A percentile compares a stretch with the other conserved stretches of the same genome.
Conservation (phyloP, 1,140 invertebrate genomes). For the Ylistrum balloti region DNA sequence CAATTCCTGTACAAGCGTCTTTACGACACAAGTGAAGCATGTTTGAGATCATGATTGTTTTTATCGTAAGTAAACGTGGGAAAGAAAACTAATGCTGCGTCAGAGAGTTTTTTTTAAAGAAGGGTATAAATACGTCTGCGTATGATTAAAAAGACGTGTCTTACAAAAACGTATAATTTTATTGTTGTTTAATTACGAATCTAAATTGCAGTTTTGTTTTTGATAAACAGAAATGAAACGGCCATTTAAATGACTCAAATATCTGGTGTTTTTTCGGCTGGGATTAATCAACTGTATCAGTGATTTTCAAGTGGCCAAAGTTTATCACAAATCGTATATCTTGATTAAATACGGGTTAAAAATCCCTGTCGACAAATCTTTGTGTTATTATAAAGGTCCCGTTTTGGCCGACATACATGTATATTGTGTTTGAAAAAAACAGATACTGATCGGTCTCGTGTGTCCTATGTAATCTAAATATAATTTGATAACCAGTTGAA, state of each 20-base stretch:
- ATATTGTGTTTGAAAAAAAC: not conserved
- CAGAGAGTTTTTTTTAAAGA: not conserved
- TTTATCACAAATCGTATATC: not conserved
- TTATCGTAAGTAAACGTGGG: not conserved
- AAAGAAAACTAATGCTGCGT: not conserved
- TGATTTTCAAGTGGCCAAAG: not conserved
- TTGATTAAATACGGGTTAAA: constrained; percentile 11
- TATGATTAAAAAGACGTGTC: not conserved
- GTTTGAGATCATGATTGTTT: not conserved
- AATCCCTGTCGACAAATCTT: not conserved
- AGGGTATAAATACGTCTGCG: not conserved
- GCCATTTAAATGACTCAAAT: too few relatives aligned
- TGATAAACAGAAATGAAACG: too few relatives aligned
- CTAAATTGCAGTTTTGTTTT: too few relatives aligned
- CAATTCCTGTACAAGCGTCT: not conserved
- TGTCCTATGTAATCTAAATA: not conserved
- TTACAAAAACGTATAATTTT: not conserved
- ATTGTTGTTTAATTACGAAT: too few relatives aligned
- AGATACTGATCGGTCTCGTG: not conserved
- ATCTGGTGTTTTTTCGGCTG: too few relatives aligned
- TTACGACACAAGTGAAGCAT: not conserved
- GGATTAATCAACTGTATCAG: not conserved
- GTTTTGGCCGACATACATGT: not conserved
- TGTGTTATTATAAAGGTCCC: not conserved
- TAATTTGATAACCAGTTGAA: constrained; percentile 29